Evolutionary conservation across 2,888 invertebrate genomes (phyloP).

Genomic region (Coecobrya sp.): DNA sequence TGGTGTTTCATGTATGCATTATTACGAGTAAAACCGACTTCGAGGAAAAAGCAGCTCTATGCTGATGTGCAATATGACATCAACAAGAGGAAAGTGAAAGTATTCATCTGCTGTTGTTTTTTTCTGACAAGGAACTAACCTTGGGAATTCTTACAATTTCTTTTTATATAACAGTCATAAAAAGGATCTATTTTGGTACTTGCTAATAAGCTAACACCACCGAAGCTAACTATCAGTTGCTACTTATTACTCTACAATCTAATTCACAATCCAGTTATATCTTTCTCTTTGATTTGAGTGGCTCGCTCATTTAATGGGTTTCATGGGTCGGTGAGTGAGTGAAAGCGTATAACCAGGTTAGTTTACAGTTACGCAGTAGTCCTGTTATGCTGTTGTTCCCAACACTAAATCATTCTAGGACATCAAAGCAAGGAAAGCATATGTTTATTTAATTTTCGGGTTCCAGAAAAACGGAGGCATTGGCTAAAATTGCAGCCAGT

Average conservation of each 20-base stretch:
- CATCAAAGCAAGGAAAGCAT: not conserved
- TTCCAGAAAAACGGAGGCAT: not conserved
- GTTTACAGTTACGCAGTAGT: too few species aligned
- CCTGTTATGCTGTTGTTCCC: not conserved
- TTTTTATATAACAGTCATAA: too few species aligned
- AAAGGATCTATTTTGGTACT: too few species aligned
- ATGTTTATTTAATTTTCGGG: not conserved
- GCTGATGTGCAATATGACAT: too few species aligned
- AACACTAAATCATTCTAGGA: not conserved
- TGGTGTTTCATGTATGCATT: not conserved
- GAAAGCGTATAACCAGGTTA: not conserved
- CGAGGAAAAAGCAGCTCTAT: not conserved
- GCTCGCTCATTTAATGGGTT: not conserved
- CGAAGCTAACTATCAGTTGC: too few species aligned
- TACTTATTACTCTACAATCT: too few species aligned
- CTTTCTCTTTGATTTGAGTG: not conserved
- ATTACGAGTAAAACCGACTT: not conserved
- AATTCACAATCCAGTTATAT: not conserved
- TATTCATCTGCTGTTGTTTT: too few species aligned
- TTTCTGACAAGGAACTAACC: constrained; percentile 23
- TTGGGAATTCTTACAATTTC: constrained; percentile 37
- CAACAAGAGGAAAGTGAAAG: too few species aligned
- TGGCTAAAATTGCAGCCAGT: constrained; percentile 58
- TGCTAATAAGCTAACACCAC: constrained; percentile 2
- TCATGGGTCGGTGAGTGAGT: not conserved